A percentile compares a stretch with the other conserved stretches of the same genome.
Evolutionary conservation across 2,113 vertebrate genomes (phyloP).

Genomic region (Syngnathus floridae): DNA sequence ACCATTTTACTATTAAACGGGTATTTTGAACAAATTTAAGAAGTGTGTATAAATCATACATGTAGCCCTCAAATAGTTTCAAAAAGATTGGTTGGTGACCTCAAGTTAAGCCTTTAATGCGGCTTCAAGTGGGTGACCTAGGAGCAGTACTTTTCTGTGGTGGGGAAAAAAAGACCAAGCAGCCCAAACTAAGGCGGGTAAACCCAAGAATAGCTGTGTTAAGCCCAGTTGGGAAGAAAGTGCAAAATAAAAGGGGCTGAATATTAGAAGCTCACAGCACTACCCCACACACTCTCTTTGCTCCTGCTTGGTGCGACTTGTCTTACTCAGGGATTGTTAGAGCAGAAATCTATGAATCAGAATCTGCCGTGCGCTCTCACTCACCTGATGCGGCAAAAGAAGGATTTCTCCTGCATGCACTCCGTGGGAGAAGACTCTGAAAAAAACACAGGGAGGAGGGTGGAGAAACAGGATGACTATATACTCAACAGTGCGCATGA

Average conservation of each 20-base stretch:
- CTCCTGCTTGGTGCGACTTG: neutral
- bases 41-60: neutral
- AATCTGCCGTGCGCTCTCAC: conserved; percentile 19
- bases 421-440: conserved; percentile 83
- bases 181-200: neutral
- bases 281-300: conserved; percentile 18
- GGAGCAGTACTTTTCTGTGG: neutral
- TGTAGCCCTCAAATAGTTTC: neutral
- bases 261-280: conserved; percentile 17
- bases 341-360: conserved; percentile 36
- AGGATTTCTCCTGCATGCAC: conserved; percentile 94
- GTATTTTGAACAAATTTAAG: neutral
- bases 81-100: neutral
- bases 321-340: conserved; percentile 29
- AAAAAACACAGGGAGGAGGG: conserved; percentile 14
- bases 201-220: neutral
- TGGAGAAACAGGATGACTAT: conserved; percentile 17
- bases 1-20: neutral
- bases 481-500: neutral
- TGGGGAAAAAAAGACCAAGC: neutral
- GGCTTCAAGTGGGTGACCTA: neutral
- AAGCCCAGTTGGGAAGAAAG: neutral
- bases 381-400: conserved; percentile 96
- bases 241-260: neutral
- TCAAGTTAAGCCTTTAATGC: neutral